phyloP scores from a whole-genome alignment of 1,140 invertebrate species.

The Ceratina australensis region DNA sequence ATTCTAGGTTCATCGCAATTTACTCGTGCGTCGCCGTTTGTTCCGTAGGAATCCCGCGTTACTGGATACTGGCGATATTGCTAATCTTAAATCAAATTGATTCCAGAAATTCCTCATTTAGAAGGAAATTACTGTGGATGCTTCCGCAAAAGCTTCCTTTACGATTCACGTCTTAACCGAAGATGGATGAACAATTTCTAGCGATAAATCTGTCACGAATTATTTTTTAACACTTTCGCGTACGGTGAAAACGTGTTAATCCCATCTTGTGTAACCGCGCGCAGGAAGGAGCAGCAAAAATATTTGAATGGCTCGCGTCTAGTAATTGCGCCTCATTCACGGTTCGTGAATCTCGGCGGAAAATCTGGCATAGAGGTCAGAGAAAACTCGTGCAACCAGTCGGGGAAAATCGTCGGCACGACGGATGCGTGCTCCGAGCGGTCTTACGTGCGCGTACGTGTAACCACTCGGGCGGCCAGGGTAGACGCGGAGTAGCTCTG shows the following conservation, averaged over 20 bases:
- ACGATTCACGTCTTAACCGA: not conserved
- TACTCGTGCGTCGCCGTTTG: not conserved
- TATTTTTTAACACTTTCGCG: not conserved
- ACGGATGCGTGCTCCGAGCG: not conserved
- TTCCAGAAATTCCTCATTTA: conserved; percentile 20
- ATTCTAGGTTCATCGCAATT: not conserved
- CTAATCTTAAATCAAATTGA: conserved; percentile 28
- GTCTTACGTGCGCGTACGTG: not conserved
- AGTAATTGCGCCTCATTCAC: too few relatives aligned
- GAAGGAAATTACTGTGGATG: not conserved
- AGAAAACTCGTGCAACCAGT: not conserved
- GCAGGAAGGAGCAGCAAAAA: too few relatives aligned
- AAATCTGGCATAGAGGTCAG: not conserved
- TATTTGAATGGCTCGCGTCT: not conserved
- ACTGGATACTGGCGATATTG: conserved; percentile 4
- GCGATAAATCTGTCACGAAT: not conserved
- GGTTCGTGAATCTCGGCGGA: too few relatives aligned
- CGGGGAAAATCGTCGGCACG: not conserved
- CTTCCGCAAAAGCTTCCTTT: not conserved
- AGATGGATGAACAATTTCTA: not conserved
- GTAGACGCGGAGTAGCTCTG: conserved; percentile 32
- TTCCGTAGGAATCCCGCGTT: not conserved
- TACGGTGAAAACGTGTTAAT: not conserved
- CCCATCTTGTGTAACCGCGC: too few relatives aligned
- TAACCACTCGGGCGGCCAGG: conserved; percentile 1